A percentile compares a stretch with the other conserved stretches of the same genome.
Evolutionary conservation across 2,797 vertebrate species (phyloP).

Genomic region (Macrochelys suwanniensis): DNA sequence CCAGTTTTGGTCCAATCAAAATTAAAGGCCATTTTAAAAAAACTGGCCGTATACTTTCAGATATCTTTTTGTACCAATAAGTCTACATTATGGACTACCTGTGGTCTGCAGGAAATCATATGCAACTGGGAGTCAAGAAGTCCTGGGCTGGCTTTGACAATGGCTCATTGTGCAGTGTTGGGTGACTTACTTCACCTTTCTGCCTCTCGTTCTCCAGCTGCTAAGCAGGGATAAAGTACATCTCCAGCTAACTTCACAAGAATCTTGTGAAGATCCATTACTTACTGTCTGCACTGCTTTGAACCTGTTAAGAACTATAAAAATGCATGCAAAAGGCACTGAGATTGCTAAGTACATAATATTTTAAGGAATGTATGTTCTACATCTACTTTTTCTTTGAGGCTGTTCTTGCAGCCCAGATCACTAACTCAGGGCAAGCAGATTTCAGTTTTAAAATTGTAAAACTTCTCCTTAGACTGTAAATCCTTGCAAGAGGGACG

Average conservation of each 20-base stretch:
- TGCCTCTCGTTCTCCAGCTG: neutral
- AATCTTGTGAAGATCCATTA: neutral
- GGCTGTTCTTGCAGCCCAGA: neutral
- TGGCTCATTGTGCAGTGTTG: neutral
- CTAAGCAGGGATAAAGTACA: neutral
- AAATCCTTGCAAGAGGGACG: neutral
- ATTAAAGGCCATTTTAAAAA: neutral
- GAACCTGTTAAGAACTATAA: neutral
- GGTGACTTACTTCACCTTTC: neutral
- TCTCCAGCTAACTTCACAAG: neutral
- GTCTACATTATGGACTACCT: neutral
- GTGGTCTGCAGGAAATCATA: neutral
- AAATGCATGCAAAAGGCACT: neutral
- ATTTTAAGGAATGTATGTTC: neutral
- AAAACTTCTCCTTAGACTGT: neutral
- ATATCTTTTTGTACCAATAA: neutral
- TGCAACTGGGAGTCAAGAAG: neutral
- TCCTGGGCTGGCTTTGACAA: neutral
- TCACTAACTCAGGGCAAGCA: fast-evolving
- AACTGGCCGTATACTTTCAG: neutral
- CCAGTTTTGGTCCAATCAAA: neutral
- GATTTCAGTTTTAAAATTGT: neutral
- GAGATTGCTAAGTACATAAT: neutral
- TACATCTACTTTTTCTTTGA: neutral
- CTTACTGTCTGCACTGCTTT: neutral